Conservation (phyloP, 2,888 invertebrate species). For the Sesamia inferens region DNA sequence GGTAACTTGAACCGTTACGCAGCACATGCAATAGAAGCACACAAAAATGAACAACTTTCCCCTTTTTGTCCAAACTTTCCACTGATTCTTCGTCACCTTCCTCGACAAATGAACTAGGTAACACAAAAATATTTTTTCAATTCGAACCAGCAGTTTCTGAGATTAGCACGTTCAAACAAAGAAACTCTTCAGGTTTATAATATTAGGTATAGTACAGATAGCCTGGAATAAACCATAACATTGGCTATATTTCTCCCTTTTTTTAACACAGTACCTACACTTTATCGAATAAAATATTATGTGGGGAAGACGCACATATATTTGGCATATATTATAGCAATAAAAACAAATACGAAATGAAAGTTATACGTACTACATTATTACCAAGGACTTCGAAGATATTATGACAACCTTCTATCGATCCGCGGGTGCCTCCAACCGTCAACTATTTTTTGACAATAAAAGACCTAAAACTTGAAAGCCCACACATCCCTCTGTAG, state of each 20-base stretch:
- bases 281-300: conserved; percentile 33
- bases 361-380: conserved; percentile 17
- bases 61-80: no score
- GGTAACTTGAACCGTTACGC: no score
- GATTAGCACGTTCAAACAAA: no score
- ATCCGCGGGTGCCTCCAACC: conserved; percentile 17
- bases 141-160: no score
- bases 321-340: conserved; percentile 50
- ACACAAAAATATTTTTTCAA: no score
- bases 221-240: conserved; percentile 49
- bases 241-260: conserved; percentile 27
- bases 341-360: conserved; percentile 49
- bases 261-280: conserved; percentile 18
- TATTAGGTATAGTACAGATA: no score
- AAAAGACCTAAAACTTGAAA: conserved; percentile 41
- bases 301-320: conserved; percentile 38
- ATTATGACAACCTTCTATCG: conserved; percentile 31
- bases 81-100: no score
- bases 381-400: conserved; percentile 17
- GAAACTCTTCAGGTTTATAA: no score
- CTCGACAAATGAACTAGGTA: no score
- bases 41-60: no score
- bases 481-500: conserved; percentile 43
- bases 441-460: conserved; percentile 33
- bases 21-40: no score